A percentile compares a stretch with the other conserved stretches of the same genome.
These are phyloP conservation scores for Salvator merianae DNA, from an alignment of 2,113 vertebrate genomes.

Conservation along the genomic window DNA sequence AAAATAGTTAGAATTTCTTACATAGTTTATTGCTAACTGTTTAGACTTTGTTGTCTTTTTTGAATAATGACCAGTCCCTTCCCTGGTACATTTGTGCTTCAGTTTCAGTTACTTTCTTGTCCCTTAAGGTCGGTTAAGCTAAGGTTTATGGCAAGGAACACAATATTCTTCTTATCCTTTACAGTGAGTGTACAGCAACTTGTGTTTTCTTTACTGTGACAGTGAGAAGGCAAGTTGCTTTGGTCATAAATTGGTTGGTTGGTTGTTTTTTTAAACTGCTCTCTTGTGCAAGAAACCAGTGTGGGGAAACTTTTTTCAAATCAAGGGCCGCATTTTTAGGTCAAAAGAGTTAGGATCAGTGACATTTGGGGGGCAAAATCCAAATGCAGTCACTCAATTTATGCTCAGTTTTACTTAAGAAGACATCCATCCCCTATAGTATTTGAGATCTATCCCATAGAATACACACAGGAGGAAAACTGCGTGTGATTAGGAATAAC, in stretches of 20 bases:
- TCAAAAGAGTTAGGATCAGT: too few relatives aligned
- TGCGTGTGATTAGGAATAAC: too few relatives aligned
- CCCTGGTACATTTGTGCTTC: background rate
- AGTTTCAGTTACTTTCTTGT: conserved; percentile 10
- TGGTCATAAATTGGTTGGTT: background rate
- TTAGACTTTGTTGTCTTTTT: conserved; percentile 1
- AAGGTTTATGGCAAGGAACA: conserved; percentile 10
- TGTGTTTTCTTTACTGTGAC: background rate
- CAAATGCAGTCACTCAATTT: too few relatives aligned
- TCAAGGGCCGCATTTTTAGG: too few relatives aligned
- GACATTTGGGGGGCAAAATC: too few relatives aligned
- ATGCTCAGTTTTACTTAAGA: too few relatives aligned
- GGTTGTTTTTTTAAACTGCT: too few relatives aligned
- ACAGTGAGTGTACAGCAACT: background rate
- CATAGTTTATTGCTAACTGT: background rate
- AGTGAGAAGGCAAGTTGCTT: background rate
- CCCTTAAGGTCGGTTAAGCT: conserved; percentile 16
- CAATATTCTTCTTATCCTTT: conserved; percentile 14
- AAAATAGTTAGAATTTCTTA: conserved; percentile 8
- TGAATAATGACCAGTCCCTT: conserved; percentile 15
- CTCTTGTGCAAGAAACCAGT: too few relatives aligned
- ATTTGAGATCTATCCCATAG: too few relatives aligned
- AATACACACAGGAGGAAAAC: too few relatives aligned
- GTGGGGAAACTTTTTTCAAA: too few relatives aligned
- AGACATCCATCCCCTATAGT: too few relatives aligned